Base-by-base conservation (phyloP, 2,797 vertebrate species). In the Gymnothorax reevesii region DNA sequence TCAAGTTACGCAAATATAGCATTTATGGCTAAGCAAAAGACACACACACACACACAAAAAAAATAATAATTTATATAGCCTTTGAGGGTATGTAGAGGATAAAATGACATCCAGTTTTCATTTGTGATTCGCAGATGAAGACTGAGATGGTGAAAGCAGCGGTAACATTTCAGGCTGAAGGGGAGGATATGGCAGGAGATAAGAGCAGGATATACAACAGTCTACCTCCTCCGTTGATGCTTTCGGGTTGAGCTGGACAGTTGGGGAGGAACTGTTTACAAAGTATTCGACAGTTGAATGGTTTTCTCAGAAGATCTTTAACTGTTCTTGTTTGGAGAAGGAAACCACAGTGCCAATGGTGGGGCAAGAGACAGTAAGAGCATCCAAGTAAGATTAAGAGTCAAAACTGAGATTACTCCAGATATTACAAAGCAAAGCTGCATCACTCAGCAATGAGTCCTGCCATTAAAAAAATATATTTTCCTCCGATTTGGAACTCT, bases 141-240 rank as follows among this genome's bases (percentile, higher is more conserved):
- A 20, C 9, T 52, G n/a, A 52, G 42, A 52, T 7, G 7, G 15
- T 49, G 13, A 77, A 15, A 42, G 22, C 42, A 33, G 71, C 27
- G 42, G 71, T 33, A 52, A 54, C 52, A 49, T n/a, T 84, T 42
- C 8, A 42, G 55, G 84, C 83, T 13, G 54, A n/a, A 22, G 22
- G 88, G 82, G 59, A 90, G 88, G 82, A 86, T 82, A 83, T 87
- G 83, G 52, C 54, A n/a, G 69, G 12, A 1, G 1, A 82, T 22
- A 73, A 57, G 25, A 54, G 77, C 1, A 42, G 33, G 33, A 4
- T 80, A 15, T 54, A 20, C 10, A 55, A 55, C 77, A 55, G 22
- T 55, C 49, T 55, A 4, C 52, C 77, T 22, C 27, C 71, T 7
- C 71, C 25, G 42, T 5, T 42, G 27, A 75, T 15, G 15, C 71